Base-by-base conservation (phyloP, 2,888 invertebrate genomes). In the Lobophora halterata region DNA sequence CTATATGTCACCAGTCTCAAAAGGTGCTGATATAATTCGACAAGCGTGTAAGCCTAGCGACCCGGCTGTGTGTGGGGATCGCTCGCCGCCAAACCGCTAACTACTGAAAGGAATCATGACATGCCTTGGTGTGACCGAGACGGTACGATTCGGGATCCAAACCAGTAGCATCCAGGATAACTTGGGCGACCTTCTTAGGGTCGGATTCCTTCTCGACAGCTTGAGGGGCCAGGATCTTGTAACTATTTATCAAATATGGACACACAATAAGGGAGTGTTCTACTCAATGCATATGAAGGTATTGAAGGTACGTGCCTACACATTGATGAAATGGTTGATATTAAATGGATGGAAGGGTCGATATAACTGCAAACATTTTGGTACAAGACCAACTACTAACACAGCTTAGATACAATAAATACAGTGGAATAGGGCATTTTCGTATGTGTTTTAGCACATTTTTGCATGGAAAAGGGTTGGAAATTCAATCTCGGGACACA, bases 41-140 rank as follows among this genome's bases (percentile, higher is more conserved):
- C 58, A 62, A 78, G 75, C 79, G 49, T 56, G 58, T 57, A 48
- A 75, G 65, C 64, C 50, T 55, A 51, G 59, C 69, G 67, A 69
- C 71, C 71, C 65, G 54, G 51, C 47, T 56, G 64, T 71, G 47
- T 54, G 46, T 58, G 53, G 54, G 69, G 71, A 72, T 65, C 69
- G 62, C 60, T 53, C 49, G 55, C 59, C 51, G 60, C 68, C 73
- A 71, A 71, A 62, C 49, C 36, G 28, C 74, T 78, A 80, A 70
- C 80, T 79, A 82, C 79, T 64, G 54, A 49, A 71, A 62, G 37
- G 26, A 29, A 39, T 57, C 58, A 58, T 62, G 61, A 93, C 95
- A 92, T 94, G 98, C 98, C 95, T 99, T 99, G 89, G 98, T 98
- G 90, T 96, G 95, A 91, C 99, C 99, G 85, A 97, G 92, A 91